Percentiles rank a stretch among this genome's conserved stretches.
Evolutionary conservation across 1,140 invertebrate species (phyloP).

Genomic region (Harlomillsia oculata): DNA sequence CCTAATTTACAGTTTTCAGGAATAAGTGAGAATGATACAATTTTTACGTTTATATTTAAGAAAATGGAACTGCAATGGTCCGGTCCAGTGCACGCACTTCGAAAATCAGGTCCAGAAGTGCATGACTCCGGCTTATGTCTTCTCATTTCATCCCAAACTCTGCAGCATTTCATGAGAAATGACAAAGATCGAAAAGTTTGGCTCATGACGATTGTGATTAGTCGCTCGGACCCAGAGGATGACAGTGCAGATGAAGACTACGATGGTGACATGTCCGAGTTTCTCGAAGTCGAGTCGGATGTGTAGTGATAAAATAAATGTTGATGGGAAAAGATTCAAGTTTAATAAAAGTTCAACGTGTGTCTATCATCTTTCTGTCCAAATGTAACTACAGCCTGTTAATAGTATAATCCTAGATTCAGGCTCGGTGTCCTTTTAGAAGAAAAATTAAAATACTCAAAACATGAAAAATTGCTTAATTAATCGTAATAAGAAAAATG

Average conservation of each 20-base stretch:
- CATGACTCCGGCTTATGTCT: background rate
- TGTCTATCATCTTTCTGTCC: no score
- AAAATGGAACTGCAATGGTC: constrained; percentile 6
- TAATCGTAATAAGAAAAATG: no score
- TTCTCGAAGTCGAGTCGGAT: no score
- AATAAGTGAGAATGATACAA: background rate
- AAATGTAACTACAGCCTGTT: no score
- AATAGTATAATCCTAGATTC: no score
- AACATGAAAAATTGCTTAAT: no score
- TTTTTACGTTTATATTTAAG: background rate
- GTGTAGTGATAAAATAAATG: no score
- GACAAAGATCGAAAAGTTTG: background rate
- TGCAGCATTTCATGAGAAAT: background rate
- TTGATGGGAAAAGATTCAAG: no score
- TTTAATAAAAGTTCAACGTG: no score
- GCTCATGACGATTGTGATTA: background rate
- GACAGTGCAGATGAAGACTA: background rate
- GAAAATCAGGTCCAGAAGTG: background rate
- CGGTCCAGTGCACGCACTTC: background rate
- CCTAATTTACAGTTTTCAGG: no score
- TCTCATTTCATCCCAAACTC: background rate
- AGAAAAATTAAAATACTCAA: no score
- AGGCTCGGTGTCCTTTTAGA: no score
- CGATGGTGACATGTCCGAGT: constrained; percentile 1
- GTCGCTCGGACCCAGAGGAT: background rate